Evolutionary conservation across 1,140 invertebrate species (phyloP), one percentile per base, ranked within the genome.

Genomic region (Lethocerus indicus): DNA sequence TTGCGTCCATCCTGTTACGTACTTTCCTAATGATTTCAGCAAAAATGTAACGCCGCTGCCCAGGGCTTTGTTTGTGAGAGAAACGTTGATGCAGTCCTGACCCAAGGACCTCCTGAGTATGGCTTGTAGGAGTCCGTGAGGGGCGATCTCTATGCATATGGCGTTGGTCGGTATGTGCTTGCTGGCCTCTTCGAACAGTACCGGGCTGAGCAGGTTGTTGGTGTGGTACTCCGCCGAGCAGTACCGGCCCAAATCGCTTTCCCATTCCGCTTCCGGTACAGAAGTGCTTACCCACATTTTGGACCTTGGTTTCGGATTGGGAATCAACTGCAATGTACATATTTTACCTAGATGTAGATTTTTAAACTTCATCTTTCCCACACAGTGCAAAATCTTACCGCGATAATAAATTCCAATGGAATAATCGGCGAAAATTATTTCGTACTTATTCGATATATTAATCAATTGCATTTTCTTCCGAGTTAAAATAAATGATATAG

Each of bases 71-170:
- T 75, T 73, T 64, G 77, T 76, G 4, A 81, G 59, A 14, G 76
- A 71, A 48, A 77, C 60, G 56, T 72, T 71, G 16, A 64, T 60
- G 52, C 71, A 67, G n/a, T n/a, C n/a, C 7, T 25, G 26, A 12
- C 21, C 37, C 4, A 42, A 60, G 6, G 75, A 72, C 51, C 75
- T 64, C 51, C 73, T 73, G 1, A 84, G 56, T 46, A 83, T 73
- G 1, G 78, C 70, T 58, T 81, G 76, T 1, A 83, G 61, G 4
- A 96, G 68, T 56, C 81, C 82, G 61, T 92, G 88, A 0, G 92
- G 90, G n/a, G 90, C 89, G 51, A 95, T 79, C 70, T 83, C 80
- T 4, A 58, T 48, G 4, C 44, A 46, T 0, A 58, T 35, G 0
- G 57, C 55, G 16, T 55, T 49, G 12, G 47, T 47, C 1, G 52